Evolutionary conservation across 2,113 vertebrate genomes (phyloP).

Genomic region (Amazona guildingii): DNA sequence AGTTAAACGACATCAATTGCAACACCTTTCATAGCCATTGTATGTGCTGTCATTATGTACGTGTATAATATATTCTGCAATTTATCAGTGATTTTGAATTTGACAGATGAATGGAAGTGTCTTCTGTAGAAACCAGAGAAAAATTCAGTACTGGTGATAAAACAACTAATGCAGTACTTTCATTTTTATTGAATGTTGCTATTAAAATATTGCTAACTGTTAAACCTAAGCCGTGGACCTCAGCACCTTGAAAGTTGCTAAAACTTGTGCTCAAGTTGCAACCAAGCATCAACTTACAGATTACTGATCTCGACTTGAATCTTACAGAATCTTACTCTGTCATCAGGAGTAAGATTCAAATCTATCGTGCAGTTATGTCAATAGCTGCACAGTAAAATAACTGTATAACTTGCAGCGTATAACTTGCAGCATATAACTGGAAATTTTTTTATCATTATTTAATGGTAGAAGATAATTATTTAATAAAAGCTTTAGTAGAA

Average conservation of each 20-base stretch:
- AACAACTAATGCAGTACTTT: not conserved
- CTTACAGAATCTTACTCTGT: not conserved
- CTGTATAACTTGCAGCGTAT: not conserved
- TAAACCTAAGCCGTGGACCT: not conserved
- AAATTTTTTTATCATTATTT: not conserved
- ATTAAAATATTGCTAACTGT: not conserved
- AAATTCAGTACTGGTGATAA: not conserved
- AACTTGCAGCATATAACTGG: not conserved
- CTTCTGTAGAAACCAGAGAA: not conserved
- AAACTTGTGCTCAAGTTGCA: not conserved
- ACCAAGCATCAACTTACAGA: not conserved
- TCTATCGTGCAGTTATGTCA: not conserved
- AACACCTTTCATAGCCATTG: not conserved
- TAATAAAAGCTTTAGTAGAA: not conserved
- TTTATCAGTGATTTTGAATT: not conserved
- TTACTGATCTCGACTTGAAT: not conserved
- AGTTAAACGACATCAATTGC: not conserved
- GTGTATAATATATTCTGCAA: not conserved
- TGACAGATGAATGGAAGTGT: not conserved
- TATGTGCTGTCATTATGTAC: not conserved
- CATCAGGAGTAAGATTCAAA: not conserved
- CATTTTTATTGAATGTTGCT: not conserved
- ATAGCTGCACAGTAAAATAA: not conserved
- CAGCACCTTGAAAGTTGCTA: not conserved
- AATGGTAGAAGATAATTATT: not conserved